phyloP scores from a whole-genome alignment of 2,113 vertebrate species.

The Epinephelus lanceolatus region DNA sequence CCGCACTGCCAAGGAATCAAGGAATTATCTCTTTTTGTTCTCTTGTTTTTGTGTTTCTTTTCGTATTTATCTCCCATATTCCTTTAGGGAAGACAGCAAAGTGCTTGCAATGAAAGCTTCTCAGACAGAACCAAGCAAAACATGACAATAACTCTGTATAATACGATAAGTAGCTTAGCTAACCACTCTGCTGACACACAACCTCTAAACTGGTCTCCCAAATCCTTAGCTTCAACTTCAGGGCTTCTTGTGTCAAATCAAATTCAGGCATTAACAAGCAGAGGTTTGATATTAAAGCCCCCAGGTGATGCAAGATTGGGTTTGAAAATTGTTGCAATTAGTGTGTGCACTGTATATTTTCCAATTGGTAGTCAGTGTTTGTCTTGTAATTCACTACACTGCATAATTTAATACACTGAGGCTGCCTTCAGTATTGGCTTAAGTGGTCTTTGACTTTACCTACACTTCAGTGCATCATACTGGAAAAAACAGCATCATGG shows the following conservation, averaged over 20 bases:
- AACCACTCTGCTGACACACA: constrained; percentile 69
- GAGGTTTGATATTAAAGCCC: constrained; percentile 60
- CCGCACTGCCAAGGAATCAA: constrained; percentile 41
- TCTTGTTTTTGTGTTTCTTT: constrained; percentile 51
- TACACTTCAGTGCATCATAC: constrained; percentile 21
- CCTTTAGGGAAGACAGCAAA: constrained; percentile 60
- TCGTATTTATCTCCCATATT: constrained; percentile 51
- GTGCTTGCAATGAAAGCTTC: constrained; percentile 54
- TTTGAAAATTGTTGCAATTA: constrained; percentile 56
- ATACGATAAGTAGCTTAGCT: constrained; percentile 78
- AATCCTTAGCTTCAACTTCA: constrained; percentile 67
- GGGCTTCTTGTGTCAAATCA: constrained; percentile 65
- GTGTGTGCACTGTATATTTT: constrained; percentile 43
- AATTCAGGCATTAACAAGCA: constrained; percentile 48
- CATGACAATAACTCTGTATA: constrained; percentile 72
- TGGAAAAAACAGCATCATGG: background rate
- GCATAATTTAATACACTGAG: constrained; percentile 32
- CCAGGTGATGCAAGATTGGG: constrained; percentile 38
- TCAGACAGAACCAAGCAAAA: constrained; percentile 62
- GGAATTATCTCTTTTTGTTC: constrained; percentile 66
- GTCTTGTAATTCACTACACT: constrained; percentile 50
- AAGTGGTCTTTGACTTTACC: constrained; percentile 25
- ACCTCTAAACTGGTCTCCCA: constrained; percentile 55
- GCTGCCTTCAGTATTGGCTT: background rate
- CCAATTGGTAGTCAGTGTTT: constrained; percentile 33